Percentiles rank a stretch among this genome's conserved stretches.
These are phyloP conservation scores for Diarsia rubi DNA, from an alignment of 2,888 invertebrate genomes.

Conservation along the genomic window DNA sequence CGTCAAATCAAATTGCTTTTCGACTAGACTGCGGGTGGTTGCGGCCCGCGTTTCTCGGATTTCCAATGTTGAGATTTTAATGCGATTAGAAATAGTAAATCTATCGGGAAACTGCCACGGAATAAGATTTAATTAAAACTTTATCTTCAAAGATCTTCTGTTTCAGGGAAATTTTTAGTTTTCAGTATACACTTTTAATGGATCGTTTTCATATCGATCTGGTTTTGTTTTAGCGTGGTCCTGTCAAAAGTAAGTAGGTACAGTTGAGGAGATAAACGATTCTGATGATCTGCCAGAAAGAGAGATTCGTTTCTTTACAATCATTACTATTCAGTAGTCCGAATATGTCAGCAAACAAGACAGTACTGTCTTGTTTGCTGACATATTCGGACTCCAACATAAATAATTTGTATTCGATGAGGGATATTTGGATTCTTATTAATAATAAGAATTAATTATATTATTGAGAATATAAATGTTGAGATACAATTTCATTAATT, in stretches of 20 bases:
- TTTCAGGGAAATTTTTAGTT: conserved; percentile 34
- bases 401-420: background rate
- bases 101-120: conserved; percentile 55
- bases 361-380: background rate
- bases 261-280: conserved; percentile 22
- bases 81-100: conserved; percentile 69
- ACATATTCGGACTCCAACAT: background rate
- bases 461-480: conserved; percentile 1
- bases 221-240: conserved; percentile 10
- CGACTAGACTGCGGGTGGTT: conserved; percentile 87
- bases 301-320: background rate
- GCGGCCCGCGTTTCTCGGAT: conserved; percentile 77
- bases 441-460: background rate
- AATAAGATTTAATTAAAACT: conserved; percentile 57
- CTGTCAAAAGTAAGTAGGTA: conserved; percentile 5
- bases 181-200: conserved; percentile 19
- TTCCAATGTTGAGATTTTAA: conserved; percentile 76
- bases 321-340: background rate
- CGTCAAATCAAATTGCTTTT: conserved; percentile 89
- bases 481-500: conserved; percentile 2
- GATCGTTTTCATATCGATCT: conserved; percentile 16
- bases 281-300: conserved; percentile 11
- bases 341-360: background rate
- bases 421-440: background rate
- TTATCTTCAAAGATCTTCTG: conserved; percentile 45